Evolutionary conservation across 1,140 invertebrate species (phyloP).

Genomic region (Diorhabda elongata): DNA sequence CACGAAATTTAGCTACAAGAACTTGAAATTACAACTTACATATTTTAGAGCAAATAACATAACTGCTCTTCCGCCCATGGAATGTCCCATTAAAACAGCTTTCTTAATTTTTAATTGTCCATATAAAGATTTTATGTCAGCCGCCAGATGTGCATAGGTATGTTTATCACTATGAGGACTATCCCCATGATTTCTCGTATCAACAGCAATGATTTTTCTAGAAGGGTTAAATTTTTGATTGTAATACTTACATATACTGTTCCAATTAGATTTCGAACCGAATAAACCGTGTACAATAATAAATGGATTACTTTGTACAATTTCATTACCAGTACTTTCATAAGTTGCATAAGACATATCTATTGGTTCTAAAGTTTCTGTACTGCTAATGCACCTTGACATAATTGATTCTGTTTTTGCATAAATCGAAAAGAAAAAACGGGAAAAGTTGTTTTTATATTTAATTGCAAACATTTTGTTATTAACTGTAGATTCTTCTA

Average conservation of each 20-base stretch:
- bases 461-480: no score
- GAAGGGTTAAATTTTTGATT: slow-evolving; percentile 54
- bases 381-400: background rate
- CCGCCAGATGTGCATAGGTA: slow-evolving; percentile 66
- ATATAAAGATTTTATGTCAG: slow-evolving; percentile 67
- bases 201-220: slow-evolving; percentile 71
- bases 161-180: slow-evolving; percentile 73
- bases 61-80: slow-evolving; percentile 82
- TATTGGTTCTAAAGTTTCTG: slow-evolving; percentile 44
- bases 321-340: slow-evolving; percentile 47
- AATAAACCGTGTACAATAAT: slow-evolving; percentile 83
- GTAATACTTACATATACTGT: slow-evolving; percentile 70
- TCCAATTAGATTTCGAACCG: slow-evolving; percentile 84
- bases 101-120: slow-evolving; percentile 57
- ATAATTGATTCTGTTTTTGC: background rate
- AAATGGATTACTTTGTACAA: slow-evolving; percentile 54
- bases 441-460: no score
- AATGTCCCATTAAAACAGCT: slow-evolving; percentile 76
- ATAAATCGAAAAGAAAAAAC: background rate
- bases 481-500: no score
- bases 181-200: slow-evolving; percentile 88
- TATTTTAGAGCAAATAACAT: slow-evolving; percentile 71
- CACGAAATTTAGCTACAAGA: no score
- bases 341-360: slow-evolving; percentile 58
- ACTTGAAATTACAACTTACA: slow-evolving; percentile 14